Evolutionary conservation across 2,888 invertebrate genomes (phyloP).

Genomic region (Drosophila robusta): DNA sequence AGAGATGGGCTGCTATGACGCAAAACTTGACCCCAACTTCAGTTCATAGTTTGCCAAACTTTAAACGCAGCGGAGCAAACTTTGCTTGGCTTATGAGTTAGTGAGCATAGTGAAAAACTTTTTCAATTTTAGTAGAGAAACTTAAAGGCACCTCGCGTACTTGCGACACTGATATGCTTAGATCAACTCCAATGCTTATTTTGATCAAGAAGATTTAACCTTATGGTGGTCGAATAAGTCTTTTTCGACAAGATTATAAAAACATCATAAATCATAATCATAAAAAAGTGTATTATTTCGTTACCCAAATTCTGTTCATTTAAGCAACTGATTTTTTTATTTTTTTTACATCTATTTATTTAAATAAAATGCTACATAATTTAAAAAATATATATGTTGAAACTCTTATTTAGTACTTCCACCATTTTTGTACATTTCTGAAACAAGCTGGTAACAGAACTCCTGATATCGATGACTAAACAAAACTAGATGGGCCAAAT

Average conservation of each 20-base stretch:
- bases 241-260: too few relatives aligned
- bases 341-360: too few relatives aligned
- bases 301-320: too few relatives aligned
- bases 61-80: slow-evolving; percentile 18
- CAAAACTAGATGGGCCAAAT: slow-evolving; percentile 13
- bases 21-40: slow-evolving; percentile 14
- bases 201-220: not conserved
- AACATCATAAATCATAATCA: too few relatives aligned
- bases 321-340: too few relatives aligned
- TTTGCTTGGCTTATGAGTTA: slow-evolving; percentile 14
- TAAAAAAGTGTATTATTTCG: too few relatives aligned
- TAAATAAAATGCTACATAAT: not conserved
- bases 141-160: slow-evolving; percentile 42
- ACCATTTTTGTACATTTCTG: too few relatives aligned
- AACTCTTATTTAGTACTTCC: too few relatives aligned
- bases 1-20: slow-evolving; percentile 21
- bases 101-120: slow-evolving; percentile 42
- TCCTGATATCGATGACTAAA: slow-evolving; percentile 22
- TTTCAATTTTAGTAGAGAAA: slow-evolving; percentile 72
- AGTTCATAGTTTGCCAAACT: slow-evolving; percentile 12
- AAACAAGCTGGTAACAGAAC: not conserved
- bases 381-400: too few relatives aligned
- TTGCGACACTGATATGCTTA: slow-evolving; percentile 1
- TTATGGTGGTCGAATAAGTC: too few relatives aligned
- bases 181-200: not conserved